Base-by-base conservation (phyloP, 2,113 vertebrate species). In the Nibea albiflora region DNA sequence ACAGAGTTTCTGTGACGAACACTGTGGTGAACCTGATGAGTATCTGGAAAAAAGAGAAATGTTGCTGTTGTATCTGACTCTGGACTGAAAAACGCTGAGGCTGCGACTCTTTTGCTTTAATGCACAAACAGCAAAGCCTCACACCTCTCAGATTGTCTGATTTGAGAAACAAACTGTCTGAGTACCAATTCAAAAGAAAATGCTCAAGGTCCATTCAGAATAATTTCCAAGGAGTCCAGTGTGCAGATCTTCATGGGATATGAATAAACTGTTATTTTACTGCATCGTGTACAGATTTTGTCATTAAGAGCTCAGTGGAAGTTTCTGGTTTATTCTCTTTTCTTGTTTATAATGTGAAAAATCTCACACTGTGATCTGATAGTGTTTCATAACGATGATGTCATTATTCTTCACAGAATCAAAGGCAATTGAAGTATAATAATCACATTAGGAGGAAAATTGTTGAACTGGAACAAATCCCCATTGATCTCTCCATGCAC, bases 11-110 rank as follows among this genome's bases (percentile, higher is more conserved):
- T 57, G 73, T 57, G 71, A 75, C 26, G 1, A 73, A 85, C 76
- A 49, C 53, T 46, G 17, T 42, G 63, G 2, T 67, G 47, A 83
- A 72, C 24, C 57, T 52, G 86, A 80, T 80, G 70, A 56, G 56
- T 16, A 76, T 69, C 70, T 73, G 19, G 72, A 76, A 83, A 5
- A 77, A 83, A 77, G 61, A 16, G 16, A 77, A 77, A 71, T 14
- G 14, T 49, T 75, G 66, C 65, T 22, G 16, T 73, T 76, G 79
- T 64, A 52, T 61, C 53, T n/a, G 62, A 16, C 53, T 69, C 35
- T 73, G 61, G 56, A 73, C 11, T 49, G 14, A 54, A 63, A 73
- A 10, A 44, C 19, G 35, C 70, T 68, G 53, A 62, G 24, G 54
- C 28, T 66, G 54, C 19, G 46, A 5, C 9, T 46, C 66, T 53